A percentile compares a stretch with the other conserved stretches of the same genome.
phyloP scores from a whole-genome alignment of 2,113 vertebrate genomes.

The Tricholaema leucomelas region DNA sequence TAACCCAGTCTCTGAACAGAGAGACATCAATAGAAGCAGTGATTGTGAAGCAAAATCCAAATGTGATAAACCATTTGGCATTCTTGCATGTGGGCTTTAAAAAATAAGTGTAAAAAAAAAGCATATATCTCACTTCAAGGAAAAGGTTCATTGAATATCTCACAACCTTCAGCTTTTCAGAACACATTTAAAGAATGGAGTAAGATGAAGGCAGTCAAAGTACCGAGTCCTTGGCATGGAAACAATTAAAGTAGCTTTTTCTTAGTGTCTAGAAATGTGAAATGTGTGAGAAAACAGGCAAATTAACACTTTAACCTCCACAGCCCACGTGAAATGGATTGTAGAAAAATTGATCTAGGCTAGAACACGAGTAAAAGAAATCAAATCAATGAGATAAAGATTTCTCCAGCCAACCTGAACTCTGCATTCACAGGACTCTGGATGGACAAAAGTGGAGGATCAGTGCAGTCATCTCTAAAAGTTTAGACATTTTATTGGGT shows the following conservation, averaged over 20 bases:
- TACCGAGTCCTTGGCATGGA: neutral
- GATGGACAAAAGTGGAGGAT: slow-evolving; percentile 23
- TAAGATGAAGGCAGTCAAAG: neutral
- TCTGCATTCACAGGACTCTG: slow-evolving; percentile 5
- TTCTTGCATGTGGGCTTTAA: neutral
- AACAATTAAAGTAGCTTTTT: neutral
- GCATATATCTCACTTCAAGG: neutral
- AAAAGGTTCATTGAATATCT: neutral
- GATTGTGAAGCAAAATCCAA: neutral
- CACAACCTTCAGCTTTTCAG: slow-evolving; percentile 1
- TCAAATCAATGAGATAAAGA: slow-evolving; percentile 49
- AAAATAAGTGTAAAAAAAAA: neutral
- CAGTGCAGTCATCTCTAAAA: slow-evolving; percentile 34
- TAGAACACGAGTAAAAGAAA: neutral
- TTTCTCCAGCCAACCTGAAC: slow-evolving; percentile 35
- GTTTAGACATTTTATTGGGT: slow-evolving; percentile 27
- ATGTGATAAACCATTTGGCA: neutral
- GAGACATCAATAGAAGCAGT: neutral
- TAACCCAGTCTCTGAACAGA: neutral
- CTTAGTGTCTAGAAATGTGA: neutral
- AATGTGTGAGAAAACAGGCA: slow-evolving; percentile 15
- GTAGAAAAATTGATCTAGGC: slow-evolving; percentile 24
- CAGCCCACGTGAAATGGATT: neutral
- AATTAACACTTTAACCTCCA: neutral
- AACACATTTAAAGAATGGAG: neutral